Evolutionary conservation across 2,888 invertebrate species (phyloP), one percentile per base, ranked within the genome.

Genomic region (Tipula unca): DNA sequence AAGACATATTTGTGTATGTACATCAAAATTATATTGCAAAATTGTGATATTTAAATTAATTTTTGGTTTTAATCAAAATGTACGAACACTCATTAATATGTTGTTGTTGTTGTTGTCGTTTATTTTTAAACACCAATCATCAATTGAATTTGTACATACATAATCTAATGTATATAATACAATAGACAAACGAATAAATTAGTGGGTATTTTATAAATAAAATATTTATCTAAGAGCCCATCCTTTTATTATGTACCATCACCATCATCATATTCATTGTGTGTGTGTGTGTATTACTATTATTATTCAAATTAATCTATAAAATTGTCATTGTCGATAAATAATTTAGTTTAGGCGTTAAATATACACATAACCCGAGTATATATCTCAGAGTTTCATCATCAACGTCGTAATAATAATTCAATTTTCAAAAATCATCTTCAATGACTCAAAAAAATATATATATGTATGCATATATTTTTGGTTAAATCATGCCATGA

Each of bases 291-390:
- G n/a, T 48, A 6, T 14, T 48, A 48, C 69, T 69, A 69, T 69
- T 69, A 25, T 69, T 69, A 69, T 69, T 69, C 25, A 69, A 69
- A 69, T 69, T 69, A 25, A 69, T 69, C 25, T 69, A 25, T 25
- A 69, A 69, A 69, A 69, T 25, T 69, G 69, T 69, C 69, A 69
- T 69, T 69, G 69, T 69, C 69, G 69, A 69, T 69, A 69, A 69
- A 69, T 10, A 25, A 69, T 69, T 69, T 69, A 69, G 69, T 69
- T 69, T 25, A 13, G 69, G 69, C 69, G 69, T 69, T 25, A 69
- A 69, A n/a, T n/a, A 3, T n/a, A 69, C 10, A 25, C 20, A 25
- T 39, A 39, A 39, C 48, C 0, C 39, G 39, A n/a, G 2, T 39
- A 5, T 17, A 69, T 69, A 69, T 69, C 25, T n/a, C n/a, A n/a